Conservation (phyloP, 2,797 vertebrate species). For the Manis crassicaudata region DNA sequence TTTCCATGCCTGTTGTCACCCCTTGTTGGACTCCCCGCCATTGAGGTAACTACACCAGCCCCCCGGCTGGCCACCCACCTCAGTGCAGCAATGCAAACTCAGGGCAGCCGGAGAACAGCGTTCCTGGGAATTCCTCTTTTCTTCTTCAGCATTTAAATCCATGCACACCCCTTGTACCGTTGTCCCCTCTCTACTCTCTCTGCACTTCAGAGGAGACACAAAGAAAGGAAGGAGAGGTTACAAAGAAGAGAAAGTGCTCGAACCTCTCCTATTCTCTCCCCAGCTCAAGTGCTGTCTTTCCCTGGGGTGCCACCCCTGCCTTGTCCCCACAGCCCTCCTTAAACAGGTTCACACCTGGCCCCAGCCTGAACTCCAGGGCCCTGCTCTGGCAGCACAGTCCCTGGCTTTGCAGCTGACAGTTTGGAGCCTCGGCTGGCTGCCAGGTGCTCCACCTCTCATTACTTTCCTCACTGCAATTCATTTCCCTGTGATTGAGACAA, state of each 20-base stretch:
- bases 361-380: not conserved
- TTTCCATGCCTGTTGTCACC: not conserved
- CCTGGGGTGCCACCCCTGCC: not conserved
- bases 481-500: constrained; percentile 75
- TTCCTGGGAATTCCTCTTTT: not conserved
- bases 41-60: not conserved
- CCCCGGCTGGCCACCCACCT: no score
- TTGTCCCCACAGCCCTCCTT: not conserved
- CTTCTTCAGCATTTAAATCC: not conserved
- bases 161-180: not conserved
- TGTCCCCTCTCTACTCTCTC: not conserved
- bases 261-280: not conserved
- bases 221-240: not conserved
- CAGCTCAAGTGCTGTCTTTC: not conserved
- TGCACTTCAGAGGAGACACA: not conserved
- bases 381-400: not conserved
- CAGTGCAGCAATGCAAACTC: not conserved
- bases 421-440: constrained; percentile 44
- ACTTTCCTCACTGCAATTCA: constrained; percentile 64
- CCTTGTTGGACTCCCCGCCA: not conserved
- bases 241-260: not conserved
- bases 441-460: constrained; percentile 63
- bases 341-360: not conserved
- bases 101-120: not conserved
- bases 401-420: constrained; percentile 1